Percentiles rank a stretch among this genome's conserved stretches.
Conservation (phyloP, 2,888 invertebrate genomes). For the Drosophila quinaria region DNA sequence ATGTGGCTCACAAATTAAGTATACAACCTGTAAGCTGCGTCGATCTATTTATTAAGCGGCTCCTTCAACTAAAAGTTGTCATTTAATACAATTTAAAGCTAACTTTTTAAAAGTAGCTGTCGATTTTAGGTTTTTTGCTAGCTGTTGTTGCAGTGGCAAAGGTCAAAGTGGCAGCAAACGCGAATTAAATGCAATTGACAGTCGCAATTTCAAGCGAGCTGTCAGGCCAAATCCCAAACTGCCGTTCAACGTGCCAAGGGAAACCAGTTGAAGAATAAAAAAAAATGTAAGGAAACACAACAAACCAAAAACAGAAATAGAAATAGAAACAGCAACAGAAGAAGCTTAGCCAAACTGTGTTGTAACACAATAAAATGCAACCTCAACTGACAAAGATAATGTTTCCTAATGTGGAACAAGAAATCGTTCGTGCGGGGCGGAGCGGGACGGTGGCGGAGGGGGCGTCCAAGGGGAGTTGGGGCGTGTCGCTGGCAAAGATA, state of each 20-base stretch:
- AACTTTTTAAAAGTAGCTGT: slow-evolving; percentile 19
- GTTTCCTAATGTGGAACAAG: slow-evolving; percentile 72
- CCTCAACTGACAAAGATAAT: slow-evolving; percentile 81
- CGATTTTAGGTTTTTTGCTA: slow-evolving; percentile 10
- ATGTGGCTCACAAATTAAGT: slow-evolving; percentile 9
- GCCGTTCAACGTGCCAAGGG: slow-evolving; percentile 56
- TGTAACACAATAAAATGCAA: slow-evolving; percentile 79
- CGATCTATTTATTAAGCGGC: slow-evolving; percentile 4
- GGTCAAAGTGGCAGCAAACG: slow-evolving; percentile 74
- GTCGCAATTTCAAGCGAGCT: slow-evolving; percentile 84
- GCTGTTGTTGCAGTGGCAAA: slow-evolving; percentile 35
- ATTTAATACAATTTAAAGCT: slow-evolving; percentile 30
- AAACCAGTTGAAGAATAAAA: slow-evolving; percentile 22
- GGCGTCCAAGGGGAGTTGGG: slow-evolving; percentile 18
- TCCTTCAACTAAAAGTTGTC: background rate
- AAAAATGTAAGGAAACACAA: slow-evolving; percentile 24
- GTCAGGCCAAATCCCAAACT: slow-evolving; percentile 82
- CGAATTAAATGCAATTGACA: slow-evolving; percentile 85
- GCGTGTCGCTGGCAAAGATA: slow-evolving; percentile 70
- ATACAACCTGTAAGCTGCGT: background rate
- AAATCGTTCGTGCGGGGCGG: slow-evolving; percentile 52
- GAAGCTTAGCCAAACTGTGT: slow-evolving; percentile 65
- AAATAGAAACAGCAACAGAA: slow-evolving; percentile 14
- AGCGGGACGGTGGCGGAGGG: slow-evolving; percentile 5
- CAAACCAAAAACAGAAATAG: slow-evolving; percentile 20